A percentile compares a stretch with the other conserved stretches of the same genome.
phyloP scores from a whole-genome alignment of 2,113 vertebrate species.

The Gobiocypris rarus region DNA sequence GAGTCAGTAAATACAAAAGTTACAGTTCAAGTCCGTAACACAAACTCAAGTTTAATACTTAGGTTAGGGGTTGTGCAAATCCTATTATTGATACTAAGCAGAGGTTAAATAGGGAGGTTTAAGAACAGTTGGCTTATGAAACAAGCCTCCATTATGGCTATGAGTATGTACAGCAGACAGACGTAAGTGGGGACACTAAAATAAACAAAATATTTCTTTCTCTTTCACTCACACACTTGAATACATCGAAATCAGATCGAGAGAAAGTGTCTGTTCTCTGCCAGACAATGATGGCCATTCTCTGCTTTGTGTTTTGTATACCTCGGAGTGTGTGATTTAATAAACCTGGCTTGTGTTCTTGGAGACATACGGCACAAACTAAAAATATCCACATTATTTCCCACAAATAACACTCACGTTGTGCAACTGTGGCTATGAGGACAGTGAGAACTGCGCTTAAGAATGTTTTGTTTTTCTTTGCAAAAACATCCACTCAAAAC shows the following conservation, averaged over 20 bases:
- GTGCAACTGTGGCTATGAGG: conserved; percentile 1
- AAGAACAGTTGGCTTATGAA: neutral
- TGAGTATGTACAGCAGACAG: conserved; percentile 1
- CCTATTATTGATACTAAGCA: neutral
- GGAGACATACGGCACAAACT: conserved; percentile 2
- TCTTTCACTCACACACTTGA: conserved; percentile 24
- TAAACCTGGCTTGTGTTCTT: conserved; percentile 9
- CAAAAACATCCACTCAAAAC: neutral
- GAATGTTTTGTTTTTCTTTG: conserved; percentile 10
- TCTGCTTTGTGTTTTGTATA: conserved; percentile 20
- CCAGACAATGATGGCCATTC: neutral
- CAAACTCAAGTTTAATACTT: neutral
- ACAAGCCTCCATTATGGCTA: neutral
- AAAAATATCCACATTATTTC: conserved; percentile 28
- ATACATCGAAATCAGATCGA: conserved; percentile 18
- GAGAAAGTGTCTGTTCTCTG: neutral
- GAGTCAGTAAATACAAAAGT: conserved; percentile 15
- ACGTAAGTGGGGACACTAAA: conserved; percentile 14
- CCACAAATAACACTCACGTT: neutral
- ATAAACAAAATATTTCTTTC: conserved; percentile 35
- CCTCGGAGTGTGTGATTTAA: conserved; percentile 21
- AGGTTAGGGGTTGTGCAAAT: neutral
- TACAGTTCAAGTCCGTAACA: neutral
- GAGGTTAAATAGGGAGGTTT: conserved; percentile 8
- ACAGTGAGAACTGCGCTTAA: neutral